Conservation (phyloP, 2,113 vertebrate genomes). For the Megalops atlanticus region DNA sequence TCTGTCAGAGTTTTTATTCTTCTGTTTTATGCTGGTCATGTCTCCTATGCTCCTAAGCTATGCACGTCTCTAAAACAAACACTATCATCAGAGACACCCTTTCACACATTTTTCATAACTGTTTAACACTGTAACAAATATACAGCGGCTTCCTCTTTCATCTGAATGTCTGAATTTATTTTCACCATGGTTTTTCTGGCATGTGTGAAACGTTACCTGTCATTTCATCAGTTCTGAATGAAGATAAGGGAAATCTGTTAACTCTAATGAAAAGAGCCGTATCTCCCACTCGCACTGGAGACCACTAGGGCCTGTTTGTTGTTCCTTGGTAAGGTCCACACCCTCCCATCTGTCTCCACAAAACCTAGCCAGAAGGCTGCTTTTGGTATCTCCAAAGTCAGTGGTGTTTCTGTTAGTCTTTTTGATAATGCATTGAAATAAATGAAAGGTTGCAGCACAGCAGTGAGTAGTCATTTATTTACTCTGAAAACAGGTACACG, state of each 20-base stretch:
- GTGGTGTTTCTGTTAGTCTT: background rate
- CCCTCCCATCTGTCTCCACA: background rate
- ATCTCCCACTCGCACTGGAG: background rate
- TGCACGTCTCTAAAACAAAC: background rate
- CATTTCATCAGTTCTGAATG: background rate
- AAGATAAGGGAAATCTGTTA: background rate
- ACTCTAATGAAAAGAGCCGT: background rate
- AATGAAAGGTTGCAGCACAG: conserved; percentile 12
- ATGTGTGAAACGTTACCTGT: background rate
- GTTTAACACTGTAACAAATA: background rate
- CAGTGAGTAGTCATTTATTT: conserved; percentile 42
- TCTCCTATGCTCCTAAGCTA: background rate
- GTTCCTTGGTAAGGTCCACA: background rate
- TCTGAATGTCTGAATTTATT: background rate
- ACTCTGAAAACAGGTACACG: conserved; percentile 46
- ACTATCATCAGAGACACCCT: background rate
- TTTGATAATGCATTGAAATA: background rate
- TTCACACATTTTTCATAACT: background rate
- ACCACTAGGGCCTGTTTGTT: background rate
- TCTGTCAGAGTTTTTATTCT: background rate
- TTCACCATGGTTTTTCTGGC: background rate
- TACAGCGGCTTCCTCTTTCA: background rate
- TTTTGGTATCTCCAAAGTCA: background rate
- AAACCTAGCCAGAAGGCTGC: background rate
- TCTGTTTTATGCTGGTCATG: background rate